Evolutionary conservation across 2,113 vertebrate species (phyloP).

Genomic region (Menidia beryllina): DNA sequence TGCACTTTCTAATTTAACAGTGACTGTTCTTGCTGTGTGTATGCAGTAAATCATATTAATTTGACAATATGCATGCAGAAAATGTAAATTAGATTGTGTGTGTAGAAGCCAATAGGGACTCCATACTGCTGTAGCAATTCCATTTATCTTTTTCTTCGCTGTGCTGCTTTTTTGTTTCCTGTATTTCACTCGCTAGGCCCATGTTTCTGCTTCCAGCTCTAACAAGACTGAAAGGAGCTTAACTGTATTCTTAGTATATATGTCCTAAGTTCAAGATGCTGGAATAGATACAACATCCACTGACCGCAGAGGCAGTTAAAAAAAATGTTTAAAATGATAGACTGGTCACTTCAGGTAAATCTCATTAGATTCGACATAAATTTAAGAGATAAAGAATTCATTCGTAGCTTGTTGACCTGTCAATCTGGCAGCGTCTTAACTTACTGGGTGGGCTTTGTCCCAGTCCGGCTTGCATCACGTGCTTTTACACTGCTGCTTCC

Average conservation of each 20-base stretch:
- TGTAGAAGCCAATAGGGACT: not conserved
- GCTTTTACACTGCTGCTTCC: slow-evolving; percentile 1
- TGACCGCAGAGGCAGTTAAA: not conserved
- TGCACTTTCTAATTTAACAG: no score
- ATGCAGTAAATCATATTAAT: no score
- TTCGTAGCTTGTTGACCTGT: not conserved
- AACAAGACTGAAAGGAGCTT: slow-evolving; percentile 27
- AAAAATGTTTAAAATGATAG: not conserved
- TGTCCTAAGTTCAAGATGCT: slow-evolving; percentile 10
- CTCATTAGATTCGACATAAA: no score
- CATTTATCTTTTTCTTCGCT: slow-evolving; percentile 12
- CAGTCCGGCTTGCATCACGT: not conserved
- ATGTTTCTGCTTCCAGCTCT: slow-evolving; percentile 26
- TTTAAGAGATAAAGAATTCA: no score
- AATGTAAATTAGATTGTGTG: not conserved
- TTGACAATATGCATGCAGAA: no score
- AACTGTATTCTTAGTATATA: slow-evolving; percentile 12
- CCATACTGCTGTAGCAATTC: not conserved
- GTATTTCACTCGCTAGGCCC: slow-evolving; percentile 37
- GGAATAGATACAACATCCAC: not conserved
- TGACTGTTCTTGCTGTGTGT: not conserved
- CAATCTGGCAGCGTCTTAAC: slow-evolving; percentile 21
- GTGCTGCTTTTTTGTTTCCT: slow-evolving; percentile 37
- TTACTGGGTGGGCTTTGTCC: slow-evolving; percentile 13
- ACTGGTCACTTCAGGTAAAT: not conserved